Evolutionary conservation across 2,888 invertebrate genomes (phyloP).

Genomic region (Clitarchus hookeri): DNA sequence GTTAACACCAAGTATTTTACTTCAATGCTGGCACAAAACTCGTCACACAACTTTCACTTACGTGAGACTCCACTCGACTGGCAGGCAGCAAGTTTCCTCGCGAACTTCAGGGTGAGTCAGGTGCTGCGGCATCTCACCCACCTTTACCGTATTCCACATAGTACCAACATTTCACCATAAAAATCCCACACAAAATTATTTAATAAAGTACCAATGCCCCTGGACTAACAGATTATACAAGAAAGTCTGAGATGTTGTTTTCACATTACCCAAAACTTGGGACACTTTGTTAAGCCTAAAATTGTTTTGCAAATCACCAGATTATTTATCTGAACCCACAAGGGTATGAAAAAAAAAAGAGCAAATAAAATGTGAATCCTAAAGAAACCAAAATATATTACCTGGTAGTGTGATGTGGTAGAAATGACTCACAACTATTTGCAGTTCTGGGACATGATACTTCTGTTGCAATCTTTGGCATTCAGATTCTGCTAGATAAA

Average conservation of each 20-base stretch:
- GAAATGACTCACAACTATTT: neutral
- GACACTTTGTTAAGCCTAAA: no score
- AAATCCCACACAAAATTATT: no score
- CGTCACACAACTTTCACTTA: neutral
- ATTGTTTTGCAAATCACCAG: neutral
- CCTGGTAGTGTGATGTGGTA: neutral
- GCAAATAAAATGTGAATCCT: neutral
- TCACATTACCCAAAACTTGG: no score
- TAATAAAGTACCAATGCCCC: no score
- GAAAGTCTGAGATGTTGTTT: no score
- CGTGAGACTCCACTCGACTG: neutral
- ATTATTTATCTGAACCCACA: no score
- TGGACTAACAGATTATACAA: no score
- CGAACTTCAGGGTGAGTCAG: neutral
- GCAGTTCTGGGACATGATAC: neutral
- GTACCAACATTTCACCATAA: no score
- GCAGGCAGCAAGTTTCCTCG: neutral
- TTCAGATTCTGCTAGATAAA: neutral
- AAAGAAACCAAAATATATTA: neutral
- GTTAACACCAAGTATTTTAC: neutral
- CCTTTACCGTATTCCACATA: neutral
- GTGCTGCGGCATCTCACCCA: neutral
- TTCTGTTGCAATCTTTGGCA: constrained; percentile 7
- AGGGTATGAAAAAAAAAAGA: no score
- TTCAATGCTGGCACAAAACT: neutral